Conservation (phyloP, 2,797 vertebrate species). For the Peromyscus aztecus region DNA sequence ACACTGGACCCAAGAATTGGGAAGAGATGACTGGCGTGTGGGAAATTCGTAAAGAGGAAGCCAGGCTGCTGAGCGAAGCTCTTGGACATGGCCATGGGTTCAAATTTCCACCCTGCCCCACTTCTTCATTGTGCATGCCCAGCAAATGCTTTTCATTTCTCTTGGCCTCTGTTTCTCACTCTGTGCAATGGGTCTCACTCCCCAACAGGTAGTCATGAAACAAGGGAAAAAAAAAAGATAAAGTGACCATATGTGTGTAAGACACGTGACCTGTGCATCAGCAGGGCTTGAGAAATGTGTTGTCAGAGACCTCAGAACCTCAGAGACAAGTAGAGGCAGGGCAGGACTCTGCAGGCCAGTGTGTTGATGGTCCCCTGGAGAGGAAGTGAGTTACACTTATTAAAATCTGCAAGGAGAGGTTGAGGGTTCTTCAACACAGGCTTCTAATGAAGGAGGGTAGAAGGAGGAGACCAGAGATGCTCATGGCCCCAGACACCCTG, state of each 20-base stretch:
- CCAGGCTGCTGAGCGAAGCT: neutral
- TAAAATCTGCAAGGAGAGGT: neutral
- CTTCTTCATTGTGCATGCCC: neutral
- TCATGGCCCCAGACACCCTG: neutral
- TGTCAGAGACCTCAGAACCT: neutral
- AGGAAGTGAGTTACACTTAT: neutral
- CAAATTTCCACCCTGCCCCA: neutral
- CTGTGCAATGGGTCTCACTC: neutral
- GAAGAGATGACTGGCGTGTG: neutral
- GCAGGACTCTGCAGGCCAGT: fast-evolving
- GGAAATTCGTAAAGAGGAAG: neutral
- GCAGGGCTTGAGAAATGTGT: neutral
- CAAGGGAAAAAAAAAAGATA: neutral
- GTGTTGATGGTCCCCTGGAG: neutral
- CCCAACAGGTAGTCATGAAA: neutral
- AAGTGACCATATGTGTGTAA: neutral
- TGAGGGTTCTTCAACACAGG: neutral
- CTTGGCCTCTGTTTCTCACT: neutral
- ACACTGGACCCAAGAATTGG: neutral
- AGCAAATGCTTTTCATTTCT: neutral
- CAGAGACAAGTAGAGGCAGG: no score
- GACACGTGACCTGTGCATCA: neutral
- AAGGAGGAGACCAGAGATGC: neutral
- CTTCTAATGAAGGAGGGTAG: neutral
- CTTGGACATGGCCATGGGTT: neutral